Conservation (phyloP, 1,140 invertebrate genomes). For the Araneus ventricosus region DNA sequence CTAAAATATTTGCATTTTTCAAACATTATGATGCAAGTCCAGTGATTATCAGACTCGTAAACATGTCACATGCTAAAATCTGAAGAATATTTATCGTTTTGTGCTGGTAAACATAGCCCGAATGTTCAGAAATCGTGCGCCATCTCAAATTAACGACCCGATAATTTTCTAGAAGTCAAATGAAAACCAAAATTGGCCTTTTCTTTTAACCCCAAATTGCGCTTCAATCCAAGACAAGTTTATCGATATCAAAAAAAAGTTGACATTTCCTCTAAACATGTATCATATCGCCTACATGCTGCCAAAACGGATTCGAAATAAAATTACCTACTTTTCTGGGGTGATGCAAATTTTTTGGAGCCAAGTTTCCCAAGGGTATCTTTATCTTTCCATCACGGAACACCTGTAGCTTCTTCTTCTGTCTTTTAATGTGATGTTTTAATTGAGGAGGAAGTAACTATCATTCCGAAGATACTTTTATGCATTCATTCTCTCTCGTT, state of each 20-base stretch:
- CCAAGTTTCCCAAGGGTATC: not conserved
- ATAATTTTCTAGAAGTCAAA: not conserved
- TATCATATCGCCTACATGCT: not conserved
- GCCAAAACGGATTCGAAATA: not conserved
- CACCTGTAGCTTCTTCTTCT: not conserved
- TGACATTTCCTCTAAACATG: not conserved
- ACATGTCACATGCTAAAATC: too few species aligned
- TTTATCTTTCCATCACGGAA: not conserved
- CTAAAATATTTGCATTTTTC: too few species aligned
- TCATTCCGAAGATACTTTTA: not conserved
- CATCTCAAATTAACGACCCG: not conserved
- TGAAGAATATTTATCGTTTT: too few species aligned
- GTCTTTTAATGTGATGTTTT: not conserved
- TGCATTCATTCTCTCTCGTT: not conserved
- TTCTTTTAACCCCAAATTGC: not conserved
- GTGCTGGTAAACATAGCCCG: too few species aligned
- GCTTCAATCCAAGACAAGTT: not conserved
- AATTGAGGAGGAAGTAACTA: conserved; percentile 32
- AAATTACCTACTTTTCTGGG: not conserved
- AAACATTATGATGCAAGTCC: too few species aligned
- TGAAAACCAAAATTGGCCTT: not conserved
- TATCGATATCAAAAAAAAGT: not conserved
- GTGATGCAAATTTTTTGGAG: not conserved
- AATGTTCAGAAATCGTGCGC: not conserved
- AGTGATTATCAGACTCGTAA: too few species aligned